Evolutionary conservation across 2,888 invertebrate species (phyloP), one percentile per base, ranked within the genome.

Genomic region (Lampropteryx suffumata): DNA sequence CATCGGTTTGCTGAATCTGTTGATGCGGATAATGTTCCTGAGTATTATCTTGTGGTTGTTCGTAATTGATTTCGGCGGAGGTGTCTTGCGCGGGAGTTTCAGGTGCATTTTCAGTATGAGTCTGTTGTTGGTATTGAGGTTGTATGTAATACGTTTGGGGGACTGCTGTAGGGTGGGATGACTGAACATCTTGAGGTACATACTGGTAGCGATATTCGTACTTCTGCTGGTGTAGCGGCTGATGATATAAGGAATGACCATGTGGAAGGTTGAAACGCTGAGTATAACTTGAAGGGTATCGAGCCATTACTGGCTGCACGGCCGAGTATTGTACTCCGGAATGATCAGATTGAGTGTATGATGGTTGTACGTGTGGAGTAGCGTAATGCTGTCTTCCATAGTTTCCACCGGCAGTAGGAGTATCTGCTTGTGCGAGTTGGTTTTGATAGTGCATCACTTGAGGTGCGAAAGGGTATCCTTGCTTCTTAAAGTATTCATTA

Each of bases 271-370:
- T 70, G 55, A 84, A 82, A 21, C 79, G 76, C 27, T 76, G 74
- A 21, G 67, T 65, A 49, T 84, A 82, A 34, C 73, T 79, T 33
- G 79, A 71, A 28, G 90, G 90, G 59, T 89, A 90, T 57, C 73
- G 79, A 1, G 90, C 89, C 84, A 89, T 88, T 1, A 84, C 86
- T n/a, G 90, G 90, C 58, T 89, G 84, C 1, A 88, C 90, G 9
- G 84, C 88, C 1, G 89, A 89, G 53, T 90, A 90, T 48, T 90
- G 88, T 2, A 90, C 82, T 33, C 90, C 90, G 21, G 90, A 84
- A 29, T 79, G 74, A 61, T 88, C 85, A 9, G 84, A 71, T 57
- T 89, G 82, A 0, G 88, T 87, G 49, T 90, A 90, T 5, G 84
- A 70, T 14, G 90, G 87, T 41, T 79, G 80, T 0, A 83, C 79